phyloP scores from a whole-genome alignment of 2,888 invertebrate genomes.

The Torymus texanus region DNA sequence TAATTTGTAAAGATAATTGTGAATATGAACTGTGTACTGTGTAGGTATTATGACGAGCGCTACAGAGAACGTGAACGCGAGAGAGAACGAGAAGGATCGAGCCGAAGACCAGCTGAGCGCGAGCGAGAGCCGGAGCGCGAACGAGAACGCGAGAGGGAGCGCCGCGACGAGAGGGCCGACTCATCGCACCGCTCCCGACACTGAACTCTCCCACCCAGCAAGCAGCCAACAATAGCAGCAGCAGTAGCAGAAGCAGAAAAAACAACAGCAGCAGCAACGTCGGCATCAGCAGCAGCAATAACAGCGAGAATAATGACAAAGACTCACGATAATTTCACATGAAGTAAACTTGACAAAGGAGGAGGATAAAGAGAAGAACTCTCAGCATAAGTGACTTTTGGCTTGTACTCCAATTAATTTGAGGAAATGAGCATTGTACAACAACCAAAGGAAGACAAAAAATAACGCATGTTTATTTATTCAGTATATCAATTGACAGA shows the following conservation, averaged over 20 bases:
- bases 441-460: constrained; percentile 50
- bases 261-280: constrained; percentile 8
- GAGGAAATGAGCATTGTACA: constrained; percentile 30
- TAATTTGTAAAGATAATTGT: constrained; percentile 56
- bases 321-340: constrained; percentile 8
- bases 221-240: constrained; percentile 2
- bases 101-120: constrained; percentile 77
- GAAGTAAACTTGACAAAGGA: constrained; percentile 26
- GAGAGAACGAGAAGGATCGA: constrained; percentile 79
- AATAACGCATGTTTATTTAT: constrained; percentile 50
- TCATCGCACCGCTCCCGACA: constrained; percentile 82
- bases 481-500: constrained; percentile 37
- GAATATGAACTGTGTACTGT: constrained; percentile 68
- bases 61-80: constrained; percentile 81
- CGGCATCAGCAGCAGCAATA: background rate
- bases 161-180: constrained; percentile 80
- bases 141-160: constrained; percentile 81
- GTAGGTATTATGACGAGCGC: constrained; percentile 90
- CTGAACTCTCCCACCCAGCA: constrained; percentile 69
- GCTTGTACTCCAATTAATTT: constrained; percentile 48
- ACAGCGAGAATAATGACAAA: constrained; percentile 12
- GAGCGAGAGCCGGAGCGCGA: constrained; percentile 82
- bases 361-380: constrained; percentile 26
- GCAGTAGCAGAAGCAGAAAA: background rate
- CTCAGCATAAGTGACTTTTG: constrained; percentile 31